Evolutionary conservation across 2,888 invertebrate species (phyloP).

Genomic region (Papilio protenor): DNA sequence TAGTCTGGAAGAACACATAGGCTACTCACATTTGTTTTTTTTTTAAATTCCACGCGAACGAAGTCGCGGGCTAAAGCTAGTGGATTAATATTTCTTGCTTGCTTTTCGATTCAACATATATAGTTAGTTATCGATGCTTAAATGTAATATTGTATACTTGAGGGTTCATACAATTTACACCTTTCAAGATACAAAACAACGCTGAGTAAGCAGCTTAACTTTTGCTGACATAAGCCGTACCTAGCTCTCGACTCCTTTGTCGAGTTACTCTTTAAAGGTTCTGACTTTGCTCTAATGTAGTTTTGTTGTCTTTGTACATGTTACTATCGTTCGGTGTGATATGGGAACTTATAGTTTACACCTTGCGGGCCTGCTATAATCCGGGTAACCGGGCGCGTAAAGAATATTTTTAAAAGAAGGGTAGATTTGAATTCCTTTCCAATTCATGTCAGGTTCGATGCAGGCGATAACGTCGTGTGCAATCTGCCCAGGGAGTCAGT

Average conservation of each 20-base stretch:
- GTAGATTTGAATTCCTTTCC: too few relatives aligned
- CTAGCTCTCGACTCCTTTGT: neutral
- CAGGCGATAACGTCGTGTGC: too few relatives aligned
- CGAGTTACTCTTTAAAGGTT: conserved; percentile 8
- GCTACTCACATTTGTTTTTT: too few relatives aligned
- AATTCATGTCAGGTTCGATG: too few relatives aligned
- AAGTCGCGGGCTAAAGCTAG: too few relatives aligned
- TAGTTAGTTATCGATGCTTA: neutral
- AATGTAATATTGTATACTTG: neutral
- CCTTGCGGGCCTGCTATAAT: too few relatives aligned
- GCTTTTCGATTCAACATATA: neutral
- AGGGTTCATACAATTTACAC: neutral
- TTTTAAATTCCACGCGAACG: too few relatives aligned
- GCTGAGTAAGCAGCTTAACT: conserved; percentile 9
- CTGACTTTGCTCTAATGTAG: conserved; percentile 2
- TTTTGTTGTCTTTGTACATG: neutral
- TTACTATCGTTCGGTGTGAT: neutral
- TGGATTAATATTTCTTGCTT: too few relatives aligned
- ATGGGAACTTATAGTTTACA: neutral
- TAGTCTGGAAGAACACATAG: too few relatives aligned
- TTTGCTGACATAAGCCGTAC: conserved; percentile 17
- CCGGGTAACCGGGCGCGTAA: too few relatives aligned
- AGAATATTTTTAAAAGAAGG: too few relatives aligned
- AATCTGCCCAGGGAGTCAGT: too few relatives aligned
- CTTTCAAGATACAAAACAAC: neutral